Base-by-base conservation (phyloP, 2,113 vertebrate species). In the Tichodroma muraria region DNA sequence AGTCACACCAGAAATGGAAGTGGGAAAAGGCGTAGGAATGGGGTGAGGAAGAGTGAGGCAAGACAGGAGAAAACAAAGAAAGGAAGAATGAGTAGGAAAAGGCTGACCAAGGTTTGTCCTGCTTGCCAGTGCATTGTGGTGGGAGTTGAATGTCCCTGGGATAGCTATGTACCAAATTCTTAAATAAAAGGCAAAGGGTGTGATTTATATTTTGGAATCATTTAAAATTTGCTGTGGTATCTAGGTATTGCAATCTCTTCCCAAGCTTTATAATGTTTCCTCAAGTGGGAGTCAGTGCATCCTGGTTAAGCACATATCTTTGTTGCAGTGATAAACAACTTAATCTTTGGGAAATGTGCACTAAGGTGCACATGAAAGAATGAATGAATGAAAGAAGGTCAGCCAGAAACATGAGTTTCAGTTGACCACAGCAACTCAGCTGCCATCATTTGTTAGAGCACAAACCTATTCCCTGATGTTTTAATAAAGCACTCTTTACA, bases 381-480 rank as follows among this genome's bases (percentile, higher is more conserved):
- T n/a, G n/a, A n/a, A n/a, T 10, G 52, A 92, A 53, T 27, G 33
- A 59, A 80, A 61, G 53, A 49, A 65, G 42, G 75, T 89, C 54
- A 61, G 2, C 2, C 15, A 70, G 38, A 21, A 31, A 63, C 50
- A n/a, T n/a, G n/a, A n/a, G n/a, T n/a, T n/a, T n/a, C n/a, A n/a
- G n/a, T n/a, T 18, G 88, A 78, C 79, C 64, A 11, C 28, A 13
- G 64, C 79, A 71, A n/a, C 37, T 15, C 80, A 81, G 57, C 88
- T 95, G 93, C 82, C 15, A 3, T 66, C 79, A 40, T 71, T 93
- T 88, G 9, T 64, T 80, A 21, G 17, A 83, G 69, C 3, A 30
- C 76, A 75, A 59, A 69, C 47, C 33, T 61, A 78, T 85, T 95
- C 91, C 90, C 80, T 63, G 8, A n/a, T 50, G 87, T 22, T 63